These are phyloP conservation scores for Mythimna ferrago DNA, from an alignment of 2,888 invertebrate genomes.

Conservation along the genomic window DNA sequence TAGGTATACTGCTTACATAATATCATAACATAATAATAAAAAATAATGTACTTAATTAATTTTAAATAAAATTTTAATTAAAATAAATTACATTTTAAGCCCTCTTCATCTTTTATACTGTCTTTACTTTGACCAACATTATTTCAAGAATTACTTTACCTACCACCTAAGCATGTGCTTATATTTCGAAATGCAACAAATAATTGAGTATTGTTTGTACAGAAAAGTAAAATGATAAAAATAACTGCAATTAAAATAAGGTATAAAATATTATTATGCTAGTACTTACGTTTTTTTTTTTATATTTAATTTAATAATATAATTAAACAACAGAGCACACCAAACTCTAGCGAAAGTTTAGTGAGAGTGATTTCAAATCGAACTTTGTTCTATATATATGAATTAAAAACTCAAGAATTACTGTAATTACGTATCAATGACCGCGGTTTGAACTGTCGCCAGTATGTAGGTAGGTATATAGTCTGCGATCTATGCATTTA, in stretches of 20 bases:
- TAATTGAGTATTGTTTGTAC: too few relatives aligned
- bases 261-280: neutral
- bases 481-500: neutral
- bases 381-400: neutral
- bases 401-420: neutral
- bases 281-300: neutral
- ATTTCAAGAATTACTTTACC: too few relatives aligned
- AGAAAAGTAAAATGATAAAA: neutral
- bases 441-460: neutral
- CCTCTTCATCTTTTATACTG: too few relatives aligned
- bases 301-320: neutral
- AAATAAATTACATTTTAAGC: too few relatives aligned
- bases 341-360: neutral
- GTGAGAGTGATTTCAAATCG: slow-evolving; percentile 1
- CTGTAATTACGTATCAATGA: neutral
- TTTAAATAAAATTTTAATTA: too few relatives aligned
- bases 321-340: neutral
- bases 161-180: too few relatives aligned
- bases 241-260: neutral
- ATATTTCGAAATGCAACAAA: too few relatives aligned
- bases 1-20: too few relatives aligned
- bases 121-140: too few relatives aligned
- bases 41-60: too few relatives aligned
- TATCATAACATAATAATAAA: too few relatives aligned
- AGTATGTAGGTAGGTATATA: too few relatives aligned